Base-by-base conservation (phyloP, 2,113 vertebrate genomes). In the Caracal caracal region DNA sequence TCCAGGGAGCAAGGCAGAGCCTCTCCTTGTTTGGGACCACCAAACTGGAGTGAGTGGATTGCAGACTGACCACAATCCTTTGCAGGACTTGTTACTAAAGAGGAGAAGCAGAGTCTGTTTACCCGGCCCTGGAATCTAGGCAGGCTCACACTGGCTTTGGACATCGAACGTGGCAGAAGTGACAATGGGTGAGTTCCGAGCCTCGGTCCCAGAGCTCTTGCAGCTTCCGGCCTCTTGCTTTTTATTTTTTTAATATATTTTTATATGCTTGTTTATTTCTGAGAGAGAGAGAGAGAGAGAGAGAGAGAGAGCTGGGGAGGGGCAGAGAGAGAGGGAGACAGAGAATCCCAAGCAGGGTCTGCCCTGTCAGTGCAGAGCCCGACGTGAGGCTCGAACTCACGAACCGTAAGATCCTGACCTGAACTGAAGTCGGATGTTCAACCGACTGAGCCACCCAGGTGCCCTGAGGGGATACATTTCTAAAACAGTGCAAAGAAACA, bases 131-230 rank as follows among this genome's bases (percentile, higher is more conserved):
- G 6, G 71, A 26, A 6, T 22, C 17, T 17, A 2, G 11, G 3
- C 10, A 1, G 19, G 4, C 16, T 47, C 19, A 35, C 61, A 16
- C 47, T 82, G n/a, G 37, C 82, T 30, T 5, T 8, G 79, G 37
- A 66, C 51, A 40, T 1, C 2, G 10, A 19, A 30, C 3, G 3
- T 6, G 20, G 28, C 3, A 3, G 37, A 51, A 51, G 40, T 24
- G 70, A 33, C 22, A 0, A 0, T 4, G 26, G 59, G 5, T 28
- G 35, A 12, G 10, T 10, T 51, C 35, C 6, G 30, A 71, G 65
- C 37, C 35, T 26, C n/a, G 11, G 13, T 40, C 63, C 43, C 28
- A 9, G 12, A 28, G 0, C 0, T 1, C 71, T 3, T 13, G 7
- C 16, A 10, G 40, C 11, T 75, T 56, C 59, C 4, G 6, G 37